Percentiles rank a stretch among this genome's conserved stretches.
Evolutionary conservation across 2,797 vertebrate genomes (phyloP).

Genomic region (Neosilurus hyrtlii): DNA sequence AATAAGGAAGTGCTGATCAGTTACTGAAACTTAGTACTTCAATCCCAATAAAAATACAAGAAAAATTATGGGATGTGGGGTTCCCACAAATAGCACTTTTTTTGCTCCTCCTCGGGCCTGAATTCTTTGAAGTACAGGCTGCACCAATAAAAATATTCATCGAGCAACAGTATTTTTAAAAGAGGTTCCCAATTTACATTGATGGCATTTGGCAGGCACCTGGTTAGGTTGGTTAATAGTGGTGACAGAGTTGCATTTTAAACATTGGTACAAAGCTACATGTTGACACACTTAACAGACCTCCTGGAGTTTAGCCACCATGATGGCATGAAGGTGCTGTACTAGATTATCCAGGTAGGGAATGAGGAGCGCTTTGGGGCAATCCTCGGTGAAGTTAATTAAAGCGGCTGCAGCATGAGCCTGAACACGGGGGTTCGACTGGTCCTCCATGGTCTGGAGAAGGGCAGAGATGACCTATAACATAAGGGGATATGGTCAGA

Average conservation of each 20-base stretch:
- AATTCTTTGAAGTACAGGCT: no score
- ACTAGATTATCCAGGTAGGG: slow-evolving; percentile 93
- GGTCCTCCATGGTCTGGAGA: slow-evolving; percentile 96
- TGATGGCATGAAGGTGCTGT: slow-evolving; percentile 93
- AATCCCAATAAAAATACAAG: no score
- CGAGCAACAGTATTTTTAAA: no score
- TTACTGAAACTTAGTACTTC: background rate
- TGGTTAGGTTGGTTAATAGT: background rate
- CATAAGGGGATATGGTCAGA: background rate
- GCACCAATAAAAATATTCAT: no score
- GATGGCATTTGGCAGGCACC: background rate
- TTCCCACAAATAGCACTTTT: no score
- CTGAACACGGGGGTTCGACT: slow-evolving; percentile 93
- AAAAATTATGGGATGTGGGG: no score
- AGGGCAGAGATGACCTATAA: slow-evolving; percentile 89
- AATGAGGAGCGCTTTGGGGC: slow-evolving; percentile 91
- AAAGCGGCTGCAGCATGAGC: slow-evolving; percentile 95
- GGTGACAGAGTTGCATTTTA: background rate
- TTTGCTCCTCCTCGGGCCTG: no score
- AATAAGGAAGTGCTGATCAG: background rate
- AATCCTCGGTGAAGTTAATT: slow-evolving; percentile 98
- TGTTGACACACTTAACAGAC: slow-evolving; percentile 57
- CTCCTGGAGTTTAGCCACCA: slow-evolving; percentile 95
- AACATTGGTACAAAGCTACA: background rate
- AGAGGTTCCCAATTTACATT: no score